phyloP scores from a whole-genome alignment of 2,888 invertebrate species.

The Lamellibrachia satsuma region DNA sequence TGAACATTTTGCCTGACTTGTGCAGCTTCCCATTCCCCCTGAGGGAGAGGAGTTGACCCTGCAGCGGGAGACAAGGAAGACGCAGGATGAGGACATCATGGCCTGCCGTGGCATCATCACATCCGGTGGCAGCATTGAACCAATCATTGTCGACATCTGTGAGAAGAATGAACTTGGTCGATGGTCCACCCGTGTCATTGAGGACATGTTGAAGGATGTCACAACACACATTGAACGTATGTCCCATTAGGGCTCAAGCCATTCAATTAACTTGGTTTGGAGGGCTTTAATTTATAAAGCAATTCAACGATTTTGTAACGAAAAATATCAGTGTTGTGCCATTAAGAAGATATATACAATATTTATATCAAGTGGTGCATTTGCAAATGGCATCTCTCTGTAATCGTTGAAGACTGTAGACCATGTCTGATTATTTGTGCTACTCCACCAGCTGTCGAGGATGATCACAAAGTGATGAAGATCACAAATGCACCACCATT shows the following conservation, averaged over 20 bases:
- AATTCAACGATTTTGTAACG: too few species aligned
- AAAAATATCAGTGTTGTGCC: too few species aligned
- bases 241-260: constrained; percentile 34
- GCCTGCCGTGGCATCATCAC: constrained; percentile 53
- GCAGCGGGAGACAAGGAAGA: constrained; percentile 52
- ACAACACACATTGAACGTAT: constrained; percentile 56
- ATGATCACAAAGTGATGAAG: too few species aligned
- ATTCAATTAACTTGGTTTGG: neutral
- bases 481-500: too few species aligned
- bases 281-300: too few species aligned
- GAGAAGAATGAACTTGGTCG: constrained; percentile 31
- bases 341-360: too few species aligned
- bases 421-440: too few species aligned
- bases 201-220: constrained; percentile 52
- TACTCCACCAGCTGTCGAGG: too few species aligned
- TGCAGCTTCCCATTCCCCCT: constrained; percentile 44
- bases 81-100: constrained; percentile 55
- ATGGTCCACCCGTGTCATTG: constrained; percentile 34
- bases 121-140: constrained; percentile 53
- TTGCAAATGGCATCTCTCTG: too few species aligned
- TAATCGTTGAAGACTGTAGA: too few species aligned
- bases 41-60: constrained; percentile 60
- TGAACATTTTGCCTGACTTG: neutral
- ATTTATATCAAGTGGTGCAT: too few species aligned
- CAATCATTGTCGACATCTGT: constrained; percentile 53